phyloP scores from a whole-genome alignment of 2,888 invertebrate species.

The Latrodectus elegans region DNA sequence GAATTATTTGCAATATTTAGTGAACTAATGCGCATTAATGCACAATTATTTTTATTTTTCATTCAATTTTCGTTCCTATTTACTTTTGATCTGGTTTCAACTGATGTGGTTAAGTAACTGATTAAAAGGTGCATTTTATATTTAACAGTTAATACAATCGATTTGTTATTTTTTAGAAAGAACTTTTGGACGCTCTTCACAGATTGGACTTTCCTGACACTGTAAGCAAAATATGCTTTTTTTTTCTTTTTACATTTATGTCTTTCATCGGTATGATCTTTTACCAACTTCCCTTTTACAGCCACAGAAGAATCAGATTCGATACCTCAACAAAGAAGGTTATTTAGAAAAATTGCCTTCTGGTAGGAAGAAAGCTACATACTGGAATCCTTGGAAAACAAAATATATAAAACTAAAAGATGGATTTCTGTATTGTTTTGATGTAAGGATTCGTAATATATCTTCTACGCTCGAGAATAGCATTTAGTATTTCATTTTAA shows the following conservation, averaged over 20 bases:
- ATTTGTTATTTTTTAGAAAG: conserved; percentile 25
- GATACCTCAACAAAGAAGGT: conserved; percentile 77
- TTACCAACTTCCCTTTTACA: background rate
- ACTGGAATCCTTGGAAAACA: conserved; percentile 79
- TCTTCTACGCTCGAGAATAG: background rate
- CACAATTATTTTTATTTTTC: too few species aligned
- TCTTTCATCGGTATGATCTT: background rate
- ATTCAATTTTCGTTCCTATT: too few species aligned
- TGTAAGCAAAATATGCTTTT: conserved; percentile 23
- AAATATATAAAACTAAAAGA: conserved; percentile 78
- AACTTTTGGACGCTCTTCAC: conserved; percentile 72
- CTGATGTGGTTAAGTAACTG: background rate
- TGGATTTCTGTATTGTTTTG: conserved; percentile 78
- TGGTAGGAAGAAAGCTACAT: conserved; percentile 78
- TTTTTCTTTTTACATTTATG: background rate
- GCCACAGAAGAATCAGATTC: conserved; percentile 39
- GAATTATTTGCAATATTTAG: too few species aligned
- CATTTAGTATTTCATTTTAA: background rate
- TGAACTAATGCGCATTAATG: too few species aligned
- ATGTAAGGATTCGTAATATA: conserved; percentile 73
- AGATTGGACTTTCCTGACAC: conserved; percentile 57
- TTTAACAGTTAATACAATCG: background rate
- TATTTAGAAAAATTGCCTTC: conserved; percentile 78
- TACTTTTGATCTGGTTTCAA: background rate
- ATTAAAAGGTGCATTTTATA: background rate